Percentiles rank a stretch among this genome's conserved stretches.
These are phyloP conservation scores for Coleophora deauratella DNA, from an alignment of 2,888 invertebrate genomes.

Conservation along the genomic window DNA sequence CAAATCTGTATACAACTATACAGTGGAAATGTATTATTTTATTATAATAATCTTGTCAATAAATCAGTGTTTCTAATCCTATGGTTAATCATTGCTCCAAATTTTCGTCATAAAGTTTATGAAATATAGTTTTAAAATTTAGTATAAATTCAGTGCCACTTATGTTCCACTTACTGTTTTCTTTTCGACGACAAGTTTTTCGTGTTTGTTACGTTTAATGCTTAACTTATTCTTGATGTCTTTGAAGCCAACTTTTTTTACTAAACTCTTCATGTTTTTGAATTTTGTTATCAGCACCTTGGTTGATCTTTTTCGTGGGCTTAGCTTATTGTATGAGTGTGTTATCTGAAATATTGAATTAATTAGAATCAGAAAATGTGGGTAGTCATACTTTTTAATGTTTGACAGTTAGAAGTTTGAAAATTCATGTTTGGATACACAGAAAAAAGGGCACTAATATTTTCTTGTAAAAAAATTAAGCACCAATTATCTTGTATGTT, in stretches of 20 bases:
- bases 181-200: constrained; percentile 28
- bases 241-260: constrained; percentile 27
- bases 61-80: no score
- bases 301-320: constrained; percentile 40
- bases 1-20: no score
- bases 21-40: no score
- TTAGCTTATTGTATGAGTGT: constrained; percentile 43
- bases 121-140: background rate
- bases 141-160: no score
- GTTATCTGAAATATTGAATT: constrained; percentile 37
- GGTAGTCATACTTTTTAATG: background rate
- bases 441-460: no score
- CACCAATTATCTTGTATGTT: no score
- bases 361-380: background rate
- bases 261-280: constrained; percentile 42
- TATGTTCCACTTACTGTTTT: constrained; percentile 13
- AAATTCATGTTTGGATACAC: background rate
- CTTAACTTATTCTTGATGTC: constrained; percentile 3
- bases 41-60: no score
- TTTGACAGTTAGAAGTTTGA: background rate
- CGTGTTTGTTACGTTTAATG: constrained; percentile 16
- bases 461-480: no score
- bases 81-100: no score
- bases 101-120: no score
- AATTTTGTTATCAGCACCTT: constrained; percentile 51